phyloP scores from a whole-genome alignment of 2,888 invertebrate species.

The Leptothorax acervorum region DNA sequence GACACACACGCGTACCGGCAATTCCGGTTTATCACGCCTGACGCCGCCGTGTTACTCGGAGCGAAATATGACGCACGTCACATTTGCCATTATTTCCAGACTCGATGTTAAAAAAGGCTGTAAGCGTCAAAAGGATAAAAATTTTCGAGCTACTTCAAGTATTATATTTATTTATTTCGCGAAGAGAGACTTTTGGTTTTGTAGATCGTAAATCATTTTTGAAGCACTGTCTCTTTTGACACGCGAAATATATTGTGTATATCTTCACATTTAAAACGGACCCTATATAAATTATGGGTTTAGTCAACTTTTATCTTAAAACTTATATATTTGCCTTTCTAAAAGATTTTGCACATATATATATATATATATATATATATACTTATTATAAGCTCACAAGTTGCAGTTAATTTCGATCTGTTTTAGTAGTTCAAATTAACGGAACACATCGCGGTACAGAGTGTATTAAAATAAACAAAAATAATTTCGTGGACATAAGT shows the following conservation, averaged over 20 bases:
- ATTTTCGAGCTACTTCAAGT: not conserved
- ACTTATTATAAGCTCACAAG: not conserved
- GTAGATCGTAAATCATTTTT: constrained; percentile 11
- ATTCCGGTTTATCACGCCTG: constrained; percentile 42
- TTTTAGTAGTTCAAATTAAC: not conserved
- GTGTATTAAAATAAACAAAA: not conserved
- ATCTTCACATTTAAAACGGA: not conserved
- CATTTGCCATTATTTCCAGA: constrained; percentile 34
- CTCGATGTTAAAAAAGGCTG: constrained; percentile 8
- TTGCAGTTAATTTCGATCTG: not conserved
- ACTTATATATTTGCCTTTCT: not conserved
- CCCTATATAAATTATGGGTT: not conserved
- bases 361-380: too few species aligned
- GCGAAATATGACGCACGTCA: constrained; percentile 37
- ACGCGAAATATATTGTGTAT: not conserved
- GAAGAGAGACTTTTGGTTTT: not conserved
- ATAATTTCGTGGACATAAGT: not conserved
- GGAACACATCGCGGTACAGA: not conserved
- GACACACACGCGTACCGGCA: constrained; percentile 21
- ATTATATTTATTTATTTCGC: not conserved
- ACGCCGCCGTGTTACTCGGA: not conserved
- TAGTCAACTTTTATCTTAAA: not conserved
- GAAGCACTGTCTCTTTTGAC: not conserved
- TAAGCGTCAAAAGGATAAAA: not conserved
- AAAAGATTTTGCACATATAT: not conserved